Evolutionary conservation across 2,888 invertebrate species (phyloP).

Genomic region (Aleiodes testaceus): DNA sequence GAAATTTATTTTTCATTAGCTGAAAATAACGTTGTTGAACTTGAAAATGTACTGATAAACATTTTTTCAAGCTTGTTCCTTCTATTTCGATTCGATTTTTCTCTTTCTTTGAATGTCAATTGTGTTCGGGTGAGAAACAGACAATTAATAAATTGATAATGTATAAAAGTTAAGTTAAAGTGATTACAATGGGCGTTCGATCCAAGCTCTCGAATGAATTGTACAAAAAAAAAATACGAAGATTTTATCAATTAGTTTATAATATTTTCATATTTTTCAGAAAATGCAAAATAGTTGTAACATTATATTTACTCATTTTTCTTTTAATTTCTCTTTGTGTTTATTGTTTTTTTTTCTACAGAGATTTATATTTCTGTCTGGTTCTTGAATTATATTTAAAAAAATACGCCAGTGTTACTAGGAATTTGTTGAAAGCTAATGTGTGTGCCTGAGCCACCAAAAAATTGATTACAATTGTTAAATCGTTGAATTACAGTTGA

Average conservation of each 20-base stretch:
- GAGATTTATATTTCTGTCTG: conserved; percentile 21
- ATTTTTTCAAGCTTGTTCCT: conserved; percentile 43
- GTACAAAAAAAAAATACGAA: conserved; percentile 51
- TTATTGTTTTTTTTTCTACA: conserved; percentile 23
- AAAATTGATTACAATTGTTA: conserved; percentile 13
- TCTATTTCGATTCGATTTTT: conserved; percentile 39
- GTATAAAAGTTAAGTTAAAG: conserved; percentile 46
- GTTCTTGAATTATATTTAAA: conserved; percentile 19
- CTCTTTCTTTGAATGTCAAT: conserved; percentile 45
- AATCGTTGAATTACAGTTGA: conserved; percentile 15
- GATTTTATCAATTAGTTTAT: conserved; percentile 45
- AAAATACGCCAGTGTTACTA: conserved; percentile 15
- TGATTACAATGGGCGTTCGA: conserved; percentile 46
- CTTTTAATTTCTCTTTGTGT: conserved; percentile 5
- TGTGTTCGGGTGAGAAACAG: conserved; percentile 46
- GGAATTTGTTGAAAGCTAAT: conserved; percentile 44
- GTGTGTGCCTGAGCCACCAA: neutral
- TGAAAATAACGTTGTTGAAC: conserved; percentile 31
- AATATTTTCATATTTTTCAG: conserved; percentile 52
- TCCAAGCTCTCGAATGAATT: conserved; percentile 49
- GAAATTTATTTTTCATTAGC: conserved; percentile 35
- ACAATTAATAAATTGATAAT: conserved; percentile 24
- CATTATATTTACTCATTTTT: conserved; percentile 6
- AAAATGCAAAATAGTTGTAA: conserved; percentile 44
- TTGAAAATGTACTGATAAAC: conserved; percentile 48